Evolutionary conservation across 2,113 vertebrate genomes (phyloP), one percentile per base, ranked within the genome.

Genomic region (Pelvicachromis taeniatus): DNA sequence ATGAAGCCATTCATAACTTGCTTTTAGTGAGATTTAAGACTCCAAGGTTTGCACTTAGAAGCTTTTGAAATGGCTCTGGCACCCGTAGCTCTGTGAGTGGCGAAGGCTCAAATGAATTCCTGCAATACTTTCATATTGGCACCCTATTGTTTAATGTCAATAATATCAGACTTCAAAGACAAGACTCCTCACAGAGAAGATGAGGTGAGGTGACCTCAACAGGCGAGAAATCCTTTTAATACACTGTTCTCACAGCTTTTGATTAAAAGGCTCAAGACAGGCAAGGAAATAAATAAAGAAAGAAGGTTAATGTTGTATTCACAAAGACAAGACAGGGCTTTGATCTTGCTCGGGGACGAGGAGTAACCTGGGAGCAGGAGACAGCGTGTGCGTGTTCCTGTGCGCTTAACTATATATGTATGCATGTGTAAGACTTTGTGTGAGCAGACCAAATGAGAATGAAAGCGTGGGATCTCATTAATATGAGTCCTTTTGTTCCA

Each of bases 241-340:
- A 81, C 86, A 78, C 68, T 38, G 81, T 75, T 78, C 81, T 83
- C 21, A 3, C 45, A 35, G 33, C 33, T 85, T 92, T 83, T 91
- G 87, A 94, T 93, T 91, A 90, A 89, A 93, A 85, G 81, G 68
- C 84, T 83, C 29, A 50, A 87, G 84, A 80, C 70, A 65, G 85
- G 80, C 73, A 21, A 40, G 31, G 79, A 92, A 87, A 92, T 90
- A 90, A 90, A 92, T 73, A 93, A 90, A 90, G 35, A 88, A 89
- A 86, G 14, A 14, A 19, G 63, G 21, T 61, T 61, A 86, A 87
- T 87, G 88, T 80, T 86, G 82, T 81, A 85, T 89, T 89, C 87
- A 83, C 53, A 92, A 88, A 91, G 89, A 92, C 56, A 55, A 81
- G 78, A 56, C 80, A 65, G 86, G 29, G 82, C 94, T 95, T 95